Conservation (phyloP, 2,888 invertebrate species). For the Magallana nippona region DNA sequence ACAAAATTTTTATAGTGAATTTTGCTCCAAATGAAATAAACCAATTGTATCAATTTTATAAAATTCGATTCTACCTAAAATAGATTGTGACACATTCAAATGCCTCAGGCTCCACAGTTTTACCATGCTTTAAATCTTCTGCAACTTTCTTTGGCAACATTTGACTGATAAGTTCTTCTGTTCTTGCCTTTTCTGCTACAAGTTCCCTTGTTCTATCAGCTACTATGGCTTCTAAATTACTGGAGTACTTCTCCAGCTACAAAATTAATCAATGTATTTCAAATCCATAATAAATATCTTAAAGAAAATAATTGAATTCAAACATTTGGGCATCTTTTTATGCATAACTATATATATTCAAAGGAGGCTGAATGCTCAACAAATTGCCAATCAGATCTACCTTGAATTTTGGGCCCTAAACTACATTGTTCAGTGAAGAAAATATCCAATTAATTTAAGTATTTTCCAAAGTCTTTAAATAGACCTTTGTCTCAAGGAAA, state of each 20-base stretch:
- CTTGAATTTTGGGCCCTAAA: no score
- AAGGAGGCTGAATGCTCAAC: no score
- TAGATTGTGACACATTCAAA: conserved; percentile 72
- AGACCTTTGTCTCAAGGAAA: no score
- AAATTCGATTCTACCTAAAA: conserved; percentile 59
- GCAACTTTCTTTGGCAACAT: conserved; percentile 74
- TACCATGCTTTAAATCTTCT: conserved; percentile 70
- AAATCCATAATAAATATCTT: neutral
- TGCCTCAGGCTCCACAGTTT: conserved; percentile 65
- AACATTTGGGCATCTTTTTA: no score
- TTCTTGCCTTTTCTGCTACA: conserved; percentile 71
- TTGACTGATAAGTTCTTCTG: conserved; percentile 71
- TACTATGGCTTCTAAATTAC: conserved; percentile 70
- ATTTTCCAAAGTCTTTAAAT: no score
- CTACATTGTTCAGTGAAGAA: no score
- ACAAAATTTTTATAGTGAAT: no score
- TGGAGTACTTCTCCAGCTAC: conserved; percentile 68
- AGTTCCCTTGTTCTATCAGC: conserved; percentile 68
- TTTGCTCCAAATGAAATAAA: no score
- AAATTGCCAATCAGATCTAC: no score
- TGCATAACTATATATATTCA: no score
- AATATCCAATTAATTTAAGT: no score
- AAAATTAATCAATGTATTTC: conserved; percentile 21
- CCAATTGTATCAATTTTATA: no score
- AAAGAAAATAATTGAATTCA: neutral